phyloP scores from a whole-genome alignment of 2,888 invertebrate genomes.

The Tridacna crocea region DNA sequence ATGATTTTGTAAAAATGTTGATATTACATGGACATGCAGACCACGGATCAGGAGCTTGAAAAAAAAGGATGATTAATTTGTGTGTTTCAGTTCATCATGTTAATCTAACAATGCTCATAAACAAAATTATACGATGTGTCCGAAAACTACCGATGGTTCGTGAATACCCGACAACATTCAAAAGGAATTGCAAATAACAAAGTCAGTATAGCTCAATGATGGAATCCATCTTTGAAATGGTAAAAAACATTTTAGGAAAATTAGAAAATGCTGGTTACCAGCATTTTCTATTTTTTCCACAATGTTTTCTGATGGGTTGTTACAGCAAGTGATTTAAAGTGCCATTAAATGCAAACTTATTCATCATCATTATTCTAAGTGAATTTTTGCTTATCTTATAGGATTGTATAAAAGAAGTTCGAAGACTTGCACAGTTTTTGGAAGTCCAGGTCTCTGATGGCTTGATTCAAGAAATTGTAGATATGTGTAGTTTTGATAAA shows the following conservation, averaged over 20 bases:
- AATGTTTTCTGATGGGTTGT: neutral
- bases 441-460: constrained; percentile 11
- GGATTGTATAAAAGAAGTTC: constrained; percentile 30
- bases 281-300: neutral
- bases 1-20: no score
- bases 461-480: constrained; percentile 14
- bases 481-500: constrained; percentile 33
- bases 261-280: neutral
- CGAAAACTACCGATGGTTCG: no score
- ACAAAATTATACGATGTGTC: no score
- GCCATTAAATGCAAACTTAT: no score
- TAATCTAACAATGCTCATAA: no score
- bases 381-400: neutral
- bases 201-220: neutral
- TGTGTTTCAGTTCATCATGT: no score
- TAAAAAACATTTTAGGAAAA: neutral
- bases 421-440: constrained; percentile 30
- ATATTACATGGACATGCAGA: no score
- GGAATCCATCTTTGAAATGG: neutral
- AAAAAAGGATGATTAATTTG: no score
- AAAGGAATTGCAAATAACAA: no score
- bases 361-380: neutral
- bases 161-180: no score
- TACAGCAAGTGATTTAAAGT: no score
- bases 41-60: no score